Percentiles rank a stretch among this genome's conserved stretches.
phyloP scores from a whole-genome alignment of 2,797 vertebrate genomes.

The Darevskia mixta region DNA sequence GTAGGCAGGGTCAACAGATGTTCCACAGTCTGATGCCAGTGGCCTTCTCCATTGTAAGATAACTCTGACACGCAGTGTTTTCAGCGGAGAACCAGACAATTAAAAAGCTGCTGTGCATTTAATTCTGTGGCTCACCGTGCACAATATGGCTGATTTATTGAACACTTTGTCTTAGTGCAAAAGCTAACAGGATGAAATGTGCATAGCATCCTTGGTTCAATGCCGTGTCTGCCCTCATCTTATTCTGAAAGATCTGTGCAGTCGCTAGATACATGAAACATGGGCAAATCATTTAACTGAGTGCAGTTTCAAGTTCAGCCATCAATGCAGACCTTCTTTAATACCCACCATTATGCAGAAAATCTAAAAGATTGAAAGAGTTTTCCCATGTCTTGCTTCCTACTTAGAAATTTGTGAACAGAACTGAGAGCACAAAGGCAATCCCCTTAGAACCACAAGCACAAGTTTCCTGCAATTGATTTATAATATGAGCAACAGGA shows the following conservation, averaged over 20 bases:
- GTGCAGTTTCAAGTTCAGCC: not conserved
- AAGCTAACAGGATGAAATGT: slow-evolving; percentile 21
- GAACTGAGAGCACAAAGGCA: slow-evolving; percentile 10
- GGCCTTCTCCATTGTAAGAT: slow-evolving; percentile 12
- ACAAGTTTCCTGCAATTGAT: not conserved
- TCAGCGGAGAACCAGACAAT: slow-evolving; percentile 12
- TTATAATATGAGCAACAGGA: slow-evolving; percentile 21
- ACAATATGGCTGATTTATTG: slow-evolving; percentile 23
- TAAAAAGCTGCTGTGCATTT: slow-evolving; percentile 15
- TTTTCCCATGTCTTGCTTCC: slow-evolving; percentile 16
- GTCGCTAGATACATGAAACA: slow-evolving; percentile 29
- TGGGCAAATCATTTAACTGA: rapidly evolving
- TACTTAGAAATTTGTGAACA: slow-evolving; percentile 17
- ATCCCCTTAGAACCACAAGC: not conserved
- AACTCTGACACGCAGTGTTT: slow-evolving; percentile 31
- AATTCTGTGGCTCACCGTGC: slow-evolving; percentile 32
- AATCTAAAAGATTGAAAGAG: not conserved
- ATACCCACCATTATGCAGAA: not conserved
- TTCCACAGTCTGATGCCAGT: slow-evolving; percentile 33
- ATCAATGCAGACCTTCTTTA: not conserved
- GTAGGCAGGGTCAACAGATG: slow-evolving; percentile 42
- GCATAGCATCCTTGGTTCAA: not conserved
- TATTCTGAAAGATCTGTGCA: slow-evolving; percentile 3
- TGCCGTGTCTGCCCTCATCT: not conserved
- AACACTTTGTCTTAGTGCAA: slow-evolving; percentile 20